Base-by-base conservation (phyloP, 2,888 invertebrate genomes). In the Drosophila conformis region DNA sequence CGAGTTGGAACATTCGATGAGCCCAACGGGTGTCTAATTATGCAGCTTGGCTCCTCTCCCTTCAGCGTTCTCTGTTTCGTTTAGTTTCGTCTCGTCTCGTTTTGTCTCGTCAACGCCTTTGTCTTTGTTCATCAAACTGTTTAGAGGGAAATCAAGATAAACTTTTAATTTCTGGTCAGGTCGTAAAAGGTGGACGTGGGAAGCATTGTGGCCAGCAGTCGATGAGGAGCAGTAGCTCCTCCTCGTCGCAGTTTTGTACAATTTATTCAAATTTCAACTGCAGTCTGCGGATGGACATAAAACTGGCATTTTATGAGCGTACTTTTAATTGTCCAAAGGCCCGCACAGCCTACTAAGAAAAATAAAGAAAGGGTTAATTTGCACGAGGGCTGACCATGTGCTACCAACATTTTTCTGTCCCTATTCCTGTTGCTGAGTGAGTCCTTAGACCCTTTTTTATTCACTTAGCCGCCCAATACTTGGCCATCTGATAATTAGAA, bases 241-340 rank as follows among this genome's bases (percentile, higher is more conserved):
- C 31, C 56, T 51, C 72, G 59, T 8, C 70, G 71, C 75, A 72
- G 87, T 90, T 89, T 88, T 91, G 91, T 89, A 79, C 90, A 90
- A 83, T 90, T 88, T 87, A 89, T 90, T 87, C 78, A 90, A 87
- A 90, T 90, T 87, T 90, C 80, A 89, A 90, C 90, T 90, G 85
- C 82, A 76, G 73, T 78, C 74, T 53, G 69, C 73, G 73, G 66
- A 82, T 64, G 83, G 60, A 58, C 89, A 90, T 90, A 90, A 90
- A 89, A 81, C 72, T 65, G 76, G 65, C 64, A 78, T 90, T 85
- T 85, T 90, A 85, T 83, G 89, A 69, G 82, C 90, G 56, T 76
- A 73, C 76, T 89, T 89, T 86, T 87, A 76, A 89, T 73, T 84
- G 85, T 66, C 67, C 68, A 49, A 78, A 65, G 83, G 33, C 25